Evolutionary conservation across 2,797 vertebrate species (phyloP).

Genomic region (Fringilla coelebs): DNA sequence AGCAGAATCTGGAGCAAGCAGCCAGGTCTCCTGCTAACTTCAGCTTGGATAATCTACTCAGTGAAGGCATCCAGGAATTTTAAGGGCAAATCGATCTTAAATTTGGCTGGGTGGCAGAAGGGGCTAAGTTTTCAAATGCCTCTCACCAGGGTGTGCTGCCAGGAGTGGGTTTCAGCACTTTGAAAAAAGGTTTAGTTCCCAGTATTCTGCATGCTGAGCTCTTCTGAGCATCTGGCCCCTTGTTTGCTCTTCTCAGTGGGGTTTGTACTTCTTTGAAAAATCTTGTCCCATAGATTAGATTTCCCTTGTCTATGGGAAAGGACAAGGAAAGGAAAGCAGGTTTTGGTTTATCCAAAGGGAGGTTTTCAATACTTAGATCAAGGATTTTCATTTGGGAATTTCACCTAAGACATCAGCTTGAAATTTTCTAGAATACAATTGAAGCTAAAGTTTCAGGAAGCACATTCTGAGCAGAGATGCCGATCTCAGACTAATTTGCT

Average conservation of each 20-base stretch:
- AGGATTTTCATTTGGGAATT: not conserved
- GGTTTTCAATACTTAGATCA: not conserved
- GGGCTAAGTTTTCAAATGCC: not conserved
- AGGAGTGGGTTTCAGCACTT: not conserved
- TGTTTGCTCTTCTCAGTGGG: not conserved
- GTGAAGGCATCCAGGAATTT: conserved; percentile 4
- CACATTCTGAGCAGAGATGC: not conserved
- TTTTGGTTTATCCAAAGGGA: not conserved
- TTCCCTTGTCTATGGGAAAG: not conserved
- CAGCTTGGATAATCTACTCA: not conserved
- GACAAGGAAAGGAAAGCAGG: not conserved
- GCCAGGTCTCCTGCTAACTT: not conserved
- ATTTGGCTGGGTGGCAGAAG: not conserved
- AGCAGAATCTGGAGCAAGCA: not conserved
- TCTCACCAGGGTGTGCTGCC: not conserved
- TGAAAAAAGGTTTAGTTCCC: not conserved
- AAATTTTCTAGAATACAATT: not conserved
- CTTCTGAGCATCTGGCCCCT: not conserved
- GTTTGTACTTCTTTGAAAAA: not conserved
- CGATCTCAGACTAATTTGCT: conserved; percentile 40
- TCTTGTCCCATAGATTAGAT: not conserved
- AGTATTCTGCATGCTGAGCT: not conserved
- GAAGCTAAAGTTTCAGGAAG: conserved; percentile 9
- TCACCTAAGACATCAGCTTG: not conserved
- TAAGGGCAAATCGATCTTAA: not conserved